Evolutionary conservation across 1,140 invertebrate species (phyloP).

Genomic region (Drosophila tropicalis): DNA sequence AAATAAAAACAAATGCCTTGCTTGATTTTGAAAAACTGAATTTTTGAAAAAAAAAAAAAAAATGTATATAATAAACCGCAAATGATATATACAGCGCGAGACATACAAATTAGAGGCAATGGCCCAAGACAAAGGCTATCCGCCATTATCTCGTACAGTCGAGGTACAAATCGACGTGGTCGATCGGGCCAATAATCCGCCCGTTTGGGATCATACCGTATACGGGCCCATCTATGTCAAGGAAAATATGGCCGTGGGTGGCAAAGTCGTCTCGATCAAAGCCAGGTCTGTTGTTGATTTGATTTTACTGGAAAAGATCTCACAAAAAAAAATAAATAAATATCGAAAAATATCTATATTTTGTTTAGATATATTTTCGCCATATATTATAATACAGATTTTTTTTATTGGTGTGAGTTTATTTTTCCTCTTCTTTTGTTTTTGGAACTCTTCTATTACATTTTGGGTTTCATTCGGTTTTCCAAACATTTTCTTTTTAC

Average conservation of each 20-base stretch:
- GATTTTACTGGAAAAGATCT: constrained; percentile 52
- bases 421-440: constrained; percentile 8
- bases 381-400: constrained; percentile 2
- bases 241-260: constrained; percentile 97
- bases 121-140: constrained; percentile 97
- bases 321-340: constrained; percentile 43
- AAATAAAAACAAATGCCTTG: constrained; percentile 41
- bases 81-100: constrained; percentile 90
- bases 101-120: constrained; percentile 98
- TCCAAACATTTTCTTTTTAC: constrained; percentile 36
- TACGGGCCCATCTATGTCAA: constrained; percentile 98
- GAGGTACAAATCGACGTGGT: constrained; percentile 99
- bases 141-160: constrained; percentile 95
- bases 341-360: constrained; percentile 55
- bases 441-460: constrained; percentile 23
- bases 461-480: constrained; percentile 49
- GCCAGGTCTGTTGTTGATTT: constrained; percentile 92
- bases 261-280: constrained; percentile 98
- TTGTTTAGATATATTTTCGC: constrained; percentile 65
- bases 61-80: constrained; percentile 39
- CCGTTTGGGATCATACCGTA: constrained; percentile 97
- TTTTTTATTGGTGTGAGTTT: constrained; percentile 48
- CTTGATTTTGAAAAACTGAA: constrained; percentile 67
- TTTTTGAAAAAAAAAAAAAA: constrained; percentile 51
- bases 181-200: constrained; percentile 98